These are phyloP conservation scores for Camarhynchus parvulus DNA, from an alignment of 2,113 vertebrate genomes.

Conservation along the genomic window DNA sequence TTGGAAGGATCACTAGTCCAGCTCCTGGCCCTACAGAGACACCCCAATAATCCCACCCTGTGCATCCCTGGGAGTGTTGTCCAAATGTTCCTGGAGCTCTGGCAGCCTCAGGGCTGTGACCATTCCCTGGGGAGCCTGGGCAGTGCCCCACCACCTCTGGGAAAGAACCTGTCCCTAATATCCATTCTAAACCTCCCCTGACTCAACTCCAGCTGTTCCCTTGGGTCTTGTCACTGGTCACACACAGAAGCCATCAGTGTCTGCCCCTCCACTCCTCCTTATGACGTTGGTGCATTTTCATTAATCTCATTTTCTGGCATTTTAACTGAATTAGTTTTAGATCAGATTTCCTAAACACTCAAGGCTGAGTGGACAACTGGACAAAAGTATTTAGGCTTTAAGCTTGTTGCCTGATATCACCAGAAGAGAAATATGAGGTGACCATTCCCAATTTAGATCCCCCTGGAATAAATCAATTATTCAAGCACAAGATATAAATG, in stretches of 20 bases:
- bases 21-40: not conserved
- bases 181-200: not conserved
- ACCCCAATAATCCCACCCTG: not conserved
- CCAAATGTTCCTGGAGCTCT: rapidly evolving
- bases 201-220: not conserved
- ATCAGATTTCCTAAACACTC: not conserved
- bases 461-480: not conserved
- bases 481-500: not conserved
- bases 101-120: rapidly evolving
- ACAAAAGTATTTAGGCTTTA: not conserved
- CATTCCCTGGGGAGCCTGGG: not conserved
- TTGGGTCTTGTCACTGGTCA: not conserved
- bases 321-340: not conserved
- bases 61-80: rapidly evolving
- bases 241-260: not conserved
- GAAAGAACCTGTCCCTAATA: not conserved
- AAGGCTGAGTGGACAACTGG: not conserved
- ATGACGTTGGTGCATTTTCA: not conserved
- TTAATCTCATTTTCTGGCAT: not conserved
- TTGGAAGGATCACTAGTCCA: not conserved
- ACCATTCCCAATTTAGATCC: not conserved
- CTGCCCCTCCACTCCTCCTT: not conserved
- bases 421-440: not conserved
- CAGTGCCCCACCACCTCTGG: not conserved
- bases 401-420: not conserved